Conservation (phyloP, 2,113 vertebrate genomes). For the Peucedramus taeniatus region DNA sequence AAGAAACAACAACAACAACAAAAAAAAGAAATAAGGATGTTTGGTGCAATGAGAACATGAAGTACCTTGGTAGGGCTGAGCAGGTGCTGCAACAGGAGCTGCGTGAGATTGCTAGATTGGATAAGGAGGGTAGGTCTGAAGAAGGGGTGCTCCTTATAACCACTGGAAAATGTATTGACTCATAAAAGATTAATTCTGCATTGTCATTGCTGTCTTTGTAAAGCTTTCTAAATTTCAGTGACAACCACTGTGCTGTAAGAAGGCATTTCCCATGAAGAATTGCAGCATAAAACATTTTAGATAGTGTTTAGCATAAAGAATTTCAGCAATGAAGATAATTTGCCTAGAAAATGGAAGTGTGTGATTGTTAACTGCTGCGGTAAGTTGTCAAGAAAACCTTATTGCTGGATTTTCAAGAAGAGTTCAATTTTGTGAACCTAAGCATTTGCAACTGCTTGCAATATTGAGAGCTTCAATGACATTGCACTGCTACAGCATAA, state of each 20-base stretch:
- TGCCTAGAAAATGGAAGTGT: background rate
- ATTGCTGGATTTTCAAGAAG: background rate
- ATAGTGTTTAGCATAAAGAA: background rate
- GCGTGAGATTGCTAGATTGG: background rate
- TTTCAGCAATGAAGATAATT: background rate
- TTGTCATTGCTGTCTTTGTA: background rate
- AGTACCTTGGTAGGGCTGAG: background rate
- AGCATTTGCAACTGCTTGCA: background rate
- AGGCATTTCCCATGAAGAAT: background rate
- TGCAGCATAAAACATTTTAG: background rate
- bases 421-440: background rate
- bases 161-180: background rate
- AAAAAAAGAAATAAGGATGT: background rate
- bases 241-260: background rate
- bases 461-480: background rate
- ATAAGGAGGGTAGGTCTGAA: background rate
- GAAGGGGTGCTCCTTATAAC: background rate
- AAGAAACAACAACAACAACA: too few species aligned
- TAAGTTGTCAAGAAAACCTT: background rate
- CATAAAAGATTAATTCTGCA: background rate
- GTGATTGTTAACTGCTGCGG: background rate
- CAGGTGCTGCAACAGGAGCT: background rate
- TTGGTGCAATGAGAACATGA: background rate
- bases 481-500: background rate
- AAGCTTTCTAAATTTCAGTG: background rate